Base-by-base conservation (phyloP, 2,888 invertebrate species). In the Rapana venosa region DNA sequence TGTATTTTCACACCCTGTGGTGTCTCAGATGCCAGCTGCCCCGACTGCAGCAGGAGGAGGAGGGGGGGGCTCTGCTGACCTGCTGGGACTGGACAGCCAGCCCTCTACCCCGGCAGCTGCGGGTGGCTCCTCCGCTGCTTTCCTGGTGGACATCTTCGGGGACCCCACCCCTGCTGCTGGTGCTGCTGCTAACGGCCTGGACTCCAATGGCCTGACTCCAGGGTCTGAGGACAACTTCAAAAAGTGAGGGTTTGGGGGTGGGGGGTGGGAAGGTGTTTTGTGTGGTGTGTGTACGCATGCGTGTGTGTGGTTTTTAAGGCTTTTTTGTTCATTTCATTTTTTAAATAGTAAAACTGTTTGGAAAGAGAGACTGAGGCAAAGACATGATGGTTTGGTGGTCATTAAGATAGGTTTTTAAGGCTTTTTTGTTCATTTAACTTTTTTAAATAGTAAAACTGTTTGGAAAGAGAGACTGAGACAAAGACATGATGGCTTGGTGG, bases 21-120 rank as follows among this genome's bases (percentile, higher is more conserved):
- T 22, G 32, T n/a, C 1, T 17, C 87, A 87, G 84, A n/a, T 87
- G 58, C 87, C 87, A 32, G 17, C 88, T 20, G 84, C 92, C 26
- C 90, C 92, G 30, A 92, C 92, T n/a, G 61, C 35, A 22, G 56
- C 22, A 11, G 77, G 77, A 22, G 87, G 36, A 35, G 70, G 47
- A 32, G 70, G 88, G 6, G 77, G 84, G 88, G 96, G 95, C 0
- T 98, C 98, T 94, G 97, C 98, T 86, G 98, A 98, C 97, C 94
- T 98, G 87, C 97, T 98, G 85, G 98, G 98, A n/a, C 96, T 98
- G 91, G 98, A 98, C 61, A 98, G 98, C 47, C 98, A 98, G 61
- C 98, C 98, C 87, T 98, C 98, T 91, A 97, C 98, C 85, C 97
- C 97, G 92, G 97, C 97, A 92, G 96, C 97, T 88, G 96, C 97